Conservation (phyloP, 2,113 vertebrate species). For the Tympanuchus pallidicinctus region DNA sequence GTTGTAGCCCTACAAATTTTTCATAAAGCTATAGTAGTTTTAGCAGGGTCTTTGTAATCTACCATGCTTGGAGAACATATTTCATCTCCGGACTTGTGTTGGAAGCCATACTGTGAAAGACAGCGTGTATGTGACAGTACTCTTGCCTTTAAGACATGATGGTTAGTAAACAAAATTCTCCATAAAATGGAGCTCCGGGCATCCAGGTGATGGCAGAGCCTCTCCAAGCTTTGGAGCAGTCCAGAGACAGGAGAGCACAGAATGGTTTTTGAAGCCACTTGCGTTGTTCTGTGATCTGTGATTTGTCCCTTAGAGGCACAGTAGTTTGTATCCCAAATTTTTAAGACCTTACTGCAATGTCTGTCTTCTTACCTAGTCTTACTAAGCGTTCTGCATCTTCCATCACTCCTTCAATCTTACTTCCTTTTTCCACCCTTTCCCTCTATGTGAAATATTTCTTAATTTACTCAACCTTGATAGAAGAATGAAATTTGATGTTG, state of each 20-base stretch:
- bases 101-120: accelerated
- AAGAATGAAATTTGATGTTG: not conserved
- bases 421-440: not conserved
- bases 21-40: not conserved
- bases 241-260: not conserved
- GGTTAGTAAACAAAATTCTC: accelerated
- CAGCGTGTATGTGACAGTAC: not conserved
- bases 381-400: not conserved
- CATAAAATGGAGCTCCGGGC: not conserved
- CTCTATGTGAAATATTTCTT: not conserved
- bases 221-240: not conserved
- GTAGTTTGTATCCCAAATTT: not conserved
- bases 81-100: not conserved
- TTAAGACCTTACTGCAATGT: not conserved
- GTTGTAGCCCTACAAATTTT: not conserved
- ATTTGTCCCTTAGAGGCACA: not conserved
- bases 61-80: not conserved
- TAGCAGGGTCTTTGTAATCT: not conserved
- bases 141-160: too few relatives aligned
- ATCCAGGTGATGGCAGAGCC: not conserved
- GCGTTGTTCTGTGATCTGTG: not conserved
- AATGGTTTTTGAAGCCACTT: not conserved
- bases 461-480: not conserved
- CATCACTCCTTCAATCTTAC: not conserved
- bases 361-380: not conserved